phyloP scores from a whole-genome alignment of 2,113 vertebrate species.

The Cololabis saira region DNA sequence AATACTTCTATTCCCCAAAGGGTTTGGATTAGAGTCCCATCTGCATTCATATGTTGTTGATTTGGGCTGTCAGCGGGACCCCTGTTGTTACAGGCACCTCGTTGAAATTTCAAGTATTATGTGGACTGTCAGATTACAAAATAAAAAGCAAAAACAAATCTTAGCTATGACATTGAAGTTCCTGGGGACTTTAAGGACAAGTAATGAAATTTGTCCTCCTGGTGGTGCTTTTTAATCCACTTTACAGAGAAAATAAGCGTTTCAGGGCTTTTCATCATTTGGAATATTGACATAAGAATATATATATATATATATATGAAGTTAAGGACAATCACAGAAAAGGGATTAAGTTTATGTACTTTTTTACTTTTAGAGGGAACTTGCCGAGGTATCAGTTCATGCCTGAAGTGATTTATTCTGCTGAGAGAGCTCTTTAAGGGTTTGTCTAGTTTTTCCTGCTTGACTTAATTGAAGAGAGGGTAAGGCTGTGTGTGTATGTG shows the following conservation, averaged over 20 bases:
- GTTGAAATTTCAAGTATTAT: constrained; percentile 49
- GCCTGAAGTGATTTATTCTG: constrained; percentile 66
- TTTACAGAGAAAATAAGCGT: constrained; percentile 23
- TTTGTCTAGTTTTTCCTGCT: constrained; percentile 79
- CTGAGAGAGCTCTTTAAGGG: constrained; percentile 70
- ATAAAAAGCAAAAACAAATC: background rate
- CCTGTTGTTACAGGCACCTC: constrained; percentile 41
- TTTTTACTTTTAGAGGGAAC: constrained; percentile 36
- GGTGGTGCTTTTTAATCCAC: constrained; percentile 28
- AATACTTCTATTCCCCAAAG: constrained; percentile 55
- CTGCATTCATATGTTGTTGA: constrained; percentile 61
- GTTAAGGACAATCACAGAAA: constrained; percentile 1
- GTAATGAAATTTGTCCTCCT: constrained; percentile 28
- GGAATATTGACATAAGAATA: constrained; percentile 21
- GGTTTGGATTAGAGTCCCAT: constrained; percentile 55
- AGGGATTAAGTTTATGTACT: constrained; percentile 12
- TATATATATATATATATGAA: constrained; percentile 28
- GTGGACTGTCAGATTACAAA: constrained; percentile 30
- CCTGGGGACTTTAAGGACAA: constrained; percentile 36
- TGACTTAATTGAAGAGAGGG: constrained; percentile 68
- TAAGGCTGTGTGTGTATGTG: constrained; percentile 44
- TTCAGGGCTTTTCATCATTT: constrained; percentile 41
- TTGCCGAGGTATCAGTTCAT: constrained; percentile 54
- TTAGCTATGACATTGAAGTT: constrained; percentile 14
- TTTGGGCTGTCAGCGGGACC: constrained; percentile 52